phyloP scores from a whole-genome alignment of 2,888 invertebrate species.

The Odontothrips loti region DNA sequence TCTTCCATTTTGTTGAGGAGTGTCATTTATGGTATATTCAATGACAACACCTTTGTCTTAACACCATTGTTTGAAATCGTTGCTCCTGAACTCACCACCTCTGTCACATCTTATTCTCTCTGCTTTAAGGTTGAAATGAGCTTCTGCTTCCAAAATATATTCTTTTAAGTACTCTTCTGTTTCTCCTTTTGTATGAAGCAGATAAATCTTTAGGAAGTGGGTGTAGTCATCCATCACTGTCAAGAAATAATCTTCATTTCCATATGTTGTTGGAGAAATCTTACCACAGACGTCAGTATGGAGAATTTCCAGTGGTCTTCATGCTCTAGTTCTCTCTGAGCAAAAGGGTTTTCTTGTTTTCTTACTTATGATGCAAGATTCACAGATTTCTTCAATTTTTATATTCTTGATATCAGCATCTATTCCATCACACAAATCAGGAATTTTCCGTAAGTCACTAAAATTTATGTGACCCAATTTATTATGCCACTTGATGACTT shows the following conservation, averaged over 20 bases:
- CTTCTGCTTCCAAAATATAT: constrained; percentile 38
- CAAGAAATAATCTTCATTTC: constrained; percentile 36
- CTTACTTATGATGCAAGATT: no score
- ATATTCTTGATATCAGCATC: no score
- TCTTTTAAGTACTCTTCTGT: constrained; percentile 37
- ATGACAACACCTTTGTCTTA: constrained; percentile 39
- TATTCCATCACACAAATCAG: no score
- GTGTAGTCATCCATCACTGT: constrained; percentile 38
- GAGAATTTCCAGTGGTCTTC: no score
- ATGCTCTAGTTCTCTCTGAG: no score
- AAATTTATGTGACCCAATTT: no score
- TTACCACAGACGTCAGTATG: constrained; percentile 37
- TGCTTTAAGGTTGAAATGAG: constrained; percentile 38
- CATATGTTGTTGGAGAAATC: constrained; percentile 34
- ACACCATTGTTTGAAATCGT: constrained; percentile 38
- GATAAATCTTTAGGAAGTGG: constrained; percentile 35
- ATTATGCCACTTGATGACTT: no score
- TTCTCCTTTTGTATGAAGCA: constrained; percentile 37
- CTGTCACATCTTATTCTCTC: constrained; percentile 40
- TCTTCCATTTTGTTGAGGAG: constrained; percentile 41
- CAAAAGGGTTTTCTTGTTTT: no score
- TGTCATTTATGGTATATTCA: constrained; percentile 39
- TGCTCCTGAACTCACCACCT: no score
- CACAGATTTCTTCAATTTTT: no score
- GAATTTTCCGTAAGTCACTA: no score